Evolutionary conservation across 2,888 invertebrate species (phyloP).

Genomic region (Ennomos fuscantarius): DNA sequence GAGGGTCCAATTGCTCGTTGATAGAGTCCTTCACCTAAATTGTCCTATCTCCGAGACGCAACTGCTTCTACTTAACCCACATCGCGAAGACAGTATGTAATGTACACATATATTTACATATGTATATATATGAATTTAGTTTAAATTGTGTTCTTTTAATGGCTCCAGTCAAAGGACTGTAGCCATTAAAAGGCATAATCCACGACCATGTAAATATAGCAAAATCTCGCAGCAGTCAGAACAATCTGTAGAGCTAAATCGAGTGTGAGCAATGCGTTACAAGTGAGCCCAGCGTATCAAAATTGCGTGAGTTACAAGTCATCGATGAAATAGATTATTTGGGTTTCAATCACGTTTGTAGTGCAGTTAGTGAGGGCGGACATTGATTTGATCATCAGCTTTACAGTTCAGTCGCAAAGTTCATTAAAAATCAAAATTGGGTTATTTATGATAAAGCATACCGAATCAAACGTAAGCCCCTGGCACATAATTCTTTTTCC

Average conservation of each 20-base stretch:
- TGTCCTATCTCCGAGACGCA: constrained; percentile 38
- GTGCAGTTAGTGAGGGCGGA: constrained; percentile 21
- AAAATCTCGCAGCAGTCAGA: constrained; percentile 11
- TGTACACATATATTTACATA: too few species aligned
- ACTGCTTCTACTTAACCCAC: constrained; percentile 39
- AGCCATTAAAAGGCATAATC: too few species aligned
- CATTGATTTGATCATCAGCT: constrained; percentile 9
- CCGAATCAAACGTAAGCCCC: constrained; percentile 19
- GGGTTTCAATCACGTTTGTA: constrained; percentile 27
- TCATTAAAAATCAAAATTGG: constrained; percentile 13
- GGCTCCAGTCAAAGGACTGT: too few species aligned
- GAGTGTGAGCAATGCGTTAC: too few species aligned
- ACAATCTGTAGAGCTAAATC: constrained; percentile 6
- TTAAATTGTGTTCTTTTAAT: constrained; percentile 12
- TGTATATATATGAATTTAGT: constrained; percentile 4
- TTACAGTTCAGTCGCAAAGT: not conserved
- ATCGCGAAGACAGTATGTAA: constrained; percentile 42
- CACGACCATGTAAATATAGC: constrained; percentile 16
- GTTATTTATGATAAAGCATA: constrained; percentile 15
- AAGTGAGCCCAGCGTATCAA: too few species aligned
- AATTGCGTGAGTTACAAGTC: constrained; percentile 12
- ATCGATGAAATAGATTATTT: constrained; percentile 3
- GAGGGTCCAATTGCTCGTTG: constrained; percentile 29
- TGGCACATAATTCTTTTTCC: constrained; percentile 57
- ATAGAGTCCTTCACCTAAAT: constrained; percentile 54